Evolutionary conservation across 2,797 vertebrate species (phyloP).

Genomic region (Sebastes flavidus): DNA sequence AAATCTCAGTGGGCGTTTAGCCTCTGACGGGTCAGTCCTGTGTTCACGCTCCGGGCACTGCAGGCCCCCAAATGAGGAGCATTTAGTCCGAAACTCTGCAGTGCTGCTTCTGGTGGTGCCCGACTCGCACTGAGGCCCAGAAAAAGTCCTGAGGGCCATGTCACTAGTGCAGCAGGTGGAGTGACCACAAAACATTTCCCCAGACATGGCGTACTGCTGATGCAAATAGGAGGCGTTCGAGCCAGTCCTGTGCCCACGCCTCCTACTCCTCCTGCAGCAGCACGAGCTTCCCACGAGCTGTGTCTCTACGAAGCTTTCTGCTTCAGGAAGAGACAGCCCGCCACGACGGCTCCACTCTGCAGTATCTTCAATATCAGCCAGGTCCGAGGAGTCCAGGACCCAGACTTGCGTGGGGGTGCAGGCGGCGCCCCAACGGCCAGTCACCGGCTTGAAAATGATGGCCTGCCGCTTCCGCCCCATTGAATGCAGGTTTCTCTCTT

Average conservation of each 20-base stretch:
- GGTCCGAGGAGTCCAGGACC: constrained; percentile 89
- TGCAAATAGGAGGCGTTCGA: constrained; percentile 83
- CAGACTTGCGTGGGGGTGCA: constrained; percentile 80
- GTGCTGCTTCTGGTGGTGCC: constrained; percentile 74
- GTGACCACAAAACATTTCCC: constrained; percentile 89
- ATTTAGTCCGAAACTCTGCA: constrained; percentile 87
- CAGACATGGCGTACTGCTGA: constrained; percentile 85
- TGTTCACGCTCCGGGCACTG: constrained; percentile 81
- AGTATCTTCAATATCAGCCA: constrained; percentile 95
- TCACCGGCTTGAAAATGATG: constrained; percentile 78
- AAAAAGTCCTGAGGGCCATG: constrained; percentile 88
- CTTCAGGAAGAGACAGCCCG: constrained; percentile 71
- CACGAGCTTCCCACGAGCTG: constrained; percentile 75
- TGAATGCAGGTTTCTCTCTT: constrained; percentile 66
- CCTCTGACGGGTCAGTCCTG: constrained; percentile 81
- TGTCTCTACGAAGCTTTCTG: constrained; percentile 81
- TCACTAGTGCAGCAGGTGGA: constrained; percentile 89
- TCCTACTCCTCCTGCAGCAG: constrained; percentile 86
- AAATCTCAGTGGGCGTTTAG: constrained; percentile 88
- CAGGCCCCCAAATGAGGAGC: constrained; percentile 75
- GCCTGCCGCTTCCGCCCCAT: constrained; percentile 63
- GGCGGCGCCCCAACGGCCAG: constrained; percentile 53
- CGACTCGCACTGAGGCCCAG: constrained; percentile 80
- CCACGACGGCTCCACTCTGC: constrained; percentile 88
- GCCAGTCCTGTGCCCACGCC: constrained; percentile 88